Conservation (phyloP, 2,113 vertebrate species). For the Cyanoramphus novaezelandiae region DNA sequence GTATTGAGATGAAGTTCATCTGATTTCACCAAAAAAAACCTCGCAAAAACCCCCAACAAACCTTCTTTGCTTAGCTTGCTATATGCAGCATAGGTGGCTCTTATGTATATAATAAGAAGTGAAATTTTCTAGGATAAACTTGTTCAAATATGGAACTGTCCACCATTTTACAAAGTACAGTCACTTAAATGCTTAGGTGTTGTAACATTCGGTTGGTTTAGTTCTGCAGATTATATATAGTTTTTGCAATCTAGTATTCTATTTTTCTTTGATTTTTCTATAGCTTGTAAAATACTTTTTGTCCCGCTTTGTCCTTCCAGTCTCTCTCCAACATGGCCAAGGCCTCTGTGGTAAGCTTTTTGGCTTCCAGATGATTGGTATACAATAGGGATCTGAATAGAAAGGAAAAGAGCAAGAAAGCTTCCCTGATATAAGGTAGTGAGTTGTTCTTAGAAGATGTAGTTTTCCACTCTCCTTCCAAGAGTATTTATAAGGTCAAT, state of each 20-base stretch:
- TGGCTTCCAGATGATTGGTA: background rate
- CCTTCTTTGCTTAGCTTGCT: background rate
- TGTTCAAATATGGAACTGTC: background rate
- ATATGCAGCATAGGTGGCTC: background rate
- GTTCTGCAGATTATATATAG: background rate
- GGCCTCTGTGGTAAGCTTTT: background rate
- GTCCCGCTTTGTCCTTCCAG: background rate
- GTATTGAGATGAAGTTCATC: background rate
- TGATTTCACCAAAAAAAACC: background rate
- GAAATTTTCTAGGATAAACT: background rate
- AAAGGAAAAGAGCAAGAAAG: background rate
- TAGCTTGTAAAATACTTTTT: background rate
- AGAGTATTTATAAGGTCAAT: background rate
- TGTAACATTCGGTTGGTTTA: background rate
- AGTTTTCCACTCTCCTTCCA: background rate
- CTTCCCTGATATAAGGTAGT: background rate
- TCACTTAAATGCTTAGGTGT: background rate
- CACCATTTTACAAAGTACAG: background rate
- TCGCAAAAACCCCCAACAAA: background rate
- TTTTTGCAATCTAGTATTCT: fast-evolving
- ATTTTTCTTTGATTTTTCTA: background rate
- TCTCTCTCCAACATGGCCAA: background rate
- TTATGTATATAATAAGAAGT: background rate
- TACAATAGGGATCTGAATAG: background rate
- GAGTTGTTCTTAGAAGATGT: background rate